Percentiles rank a stretch among this genome's conserved stretches.
These are phyloP conservation scores for Aplochiton taeniatus DNA, from an alignment of 2,797 vertebrate species.

Conservation along the genomic window DNA sequence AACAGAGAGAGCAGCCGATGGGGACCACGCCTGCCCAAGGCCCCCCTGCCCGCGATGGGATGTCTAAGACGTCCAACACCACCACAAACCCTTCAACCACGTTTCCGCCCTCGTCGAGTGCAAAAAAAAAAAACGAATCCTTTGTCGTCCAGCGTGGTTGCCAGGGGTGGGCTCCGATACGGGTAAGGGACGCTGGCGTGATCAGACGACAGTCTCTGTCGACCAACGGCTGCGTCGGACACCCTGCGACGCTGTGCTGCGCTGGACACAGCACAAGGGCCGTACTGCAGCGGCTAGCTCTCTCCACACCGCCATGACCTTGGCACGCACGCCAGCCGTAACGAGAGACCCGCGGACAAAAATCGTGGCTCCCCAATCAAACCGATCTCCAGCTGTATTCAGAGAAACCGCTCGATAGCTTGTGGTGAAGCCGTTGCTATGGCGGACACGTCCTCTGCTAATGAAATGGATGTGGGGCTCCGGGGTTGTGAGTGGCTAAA, in stretches of 20 bases:
- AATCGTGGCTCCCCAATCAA: no score
- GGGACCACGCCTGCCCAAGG: no score
- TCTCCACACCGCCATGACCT: conserved; percentile 31
- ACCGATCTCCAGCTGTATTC: no score
- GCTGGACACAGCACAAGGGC: conserved; percentile 22
- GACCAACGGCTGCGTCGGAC: conserved; percentile 33
- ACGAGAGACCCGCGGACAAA: conserved; percentile 9
- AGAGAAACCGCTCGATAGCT: background rate
- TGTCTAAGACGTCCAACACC: no score
- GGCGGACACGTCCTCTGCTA: conserved; percentile 11
- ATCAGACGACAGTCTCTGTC: conserved; percentile 15
- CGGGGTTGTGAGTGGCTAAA: conserved; percentile 27
- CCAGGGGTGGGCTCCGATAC: conserved; percentile 5
- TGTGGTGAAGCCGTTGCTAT: conserved; percentile 4
- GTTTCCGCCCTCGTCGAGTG: background rate
- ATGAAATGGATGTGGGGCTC: background rate
- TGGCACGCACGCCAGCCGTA: conserved; percentile 41
- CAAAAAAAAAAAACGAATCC: background rate
- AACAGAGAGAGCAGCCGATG: background rate
- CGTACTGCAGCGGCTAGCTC: conserved; percentile 26
- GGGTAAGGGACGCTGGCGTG: conserved; percentile 18
- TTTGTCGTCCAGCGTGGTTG: background rate
- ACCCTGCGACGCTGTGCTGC: conserved; percentile 6
- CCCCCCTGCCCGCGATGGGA: no score
- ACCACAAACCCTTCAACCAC: background rate